Base-by-base conservation (phyloP, 1,140 invertebrate species). In the Papilio machaon region DNA sequence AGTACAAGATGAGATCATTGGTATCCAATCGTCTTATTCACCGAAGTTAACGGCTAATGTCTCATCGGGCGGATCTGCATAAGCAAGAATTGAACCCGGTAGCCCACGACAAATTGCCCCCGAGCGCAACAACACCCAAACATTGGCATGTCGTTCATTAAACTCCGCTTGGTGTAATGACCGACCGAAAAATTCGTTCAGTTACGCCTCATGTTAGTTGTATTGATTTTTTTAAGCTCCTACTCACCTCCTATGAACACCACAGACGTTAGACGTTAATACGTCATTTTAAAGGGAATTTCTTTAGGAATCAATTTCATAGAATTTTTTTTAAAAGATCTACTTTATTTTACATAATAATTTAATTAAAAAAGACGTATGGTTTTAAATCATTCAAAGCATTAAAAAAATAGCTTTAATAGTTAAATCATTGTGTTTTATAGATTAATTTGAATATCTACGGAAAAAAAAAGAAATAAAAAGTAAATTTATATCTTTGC, bases 121-220 rank as follows among this genome's bases (percentile, higher is more conserved):
- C 74, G 23, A 76, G 74, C 74, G 74, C 47, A 76, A 76, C 46
- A 78, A 60, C 76, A 78, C 76, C 76, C 76, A 78, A 78, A 78
- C 76, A 78, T 60, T 78, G 76, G 30, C 76, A 76, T 54, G 46
- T 17, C 76, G 76, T 78, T 78, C 76, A 78, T 78, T 78, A 78
- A 54, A 78, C 76, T 46, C 76, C 9, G 23, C 76, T 46, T 46
- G 79, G 73, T 52, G 81, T 77, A 82, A 80, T 79, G 84, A 80
- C 83, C 83, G 60, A 30, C 23, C 70, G 78, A 52, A 85, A 84
- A 81, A 81, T 84, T 82, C 81, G 58, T 78, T 70, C 81, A 83
- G 52, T 60, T 35, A 58, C 76, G 49, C 76, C 43, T 78, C 46
- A 54, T n/a, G 73, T 73, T 19, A 54, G 73, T 78, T 15, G 30